Conservation (phyloP, 2,797 vertebrate species). For the Chelmon rostratus region DNA sequence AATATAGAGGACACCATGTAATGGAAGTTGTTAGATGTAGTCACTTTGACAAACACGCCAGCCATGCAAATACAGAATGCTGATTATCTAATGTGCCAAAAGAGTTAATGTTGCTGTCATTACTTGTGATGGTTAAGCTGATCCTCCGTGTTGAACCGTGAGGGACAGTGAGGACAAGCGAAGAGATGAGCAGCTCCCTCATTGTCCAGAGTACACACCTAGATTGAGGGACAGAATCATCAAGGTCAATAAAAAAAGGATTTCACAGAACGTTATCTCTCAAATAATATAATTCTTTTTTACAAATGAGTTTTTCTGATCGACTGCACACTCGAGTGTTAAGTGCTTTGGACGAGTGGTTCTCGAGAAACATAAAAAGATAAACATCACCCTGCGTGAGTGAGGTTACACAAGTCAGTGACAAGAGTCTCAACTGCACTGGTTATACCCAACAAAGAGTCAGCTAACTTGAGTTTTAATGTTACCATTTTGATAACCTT, state of each 20-base stretch:
- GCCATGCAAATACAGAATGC: constrained; percentile 6
- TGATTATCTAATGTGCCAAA: background rate
- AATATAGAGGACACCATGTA: background rate
- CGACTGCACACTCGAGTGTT: too few species aligned
- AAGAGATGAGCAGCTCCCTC: constrained; percentile 78
- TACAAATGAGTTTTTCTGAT: background rate
- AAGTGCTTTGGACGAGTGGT: too few species aligned
- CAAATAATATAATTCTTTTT: background rate
- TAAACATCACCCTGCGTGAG: too few species aligned
- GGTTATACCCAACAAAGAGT: too few species aligned
- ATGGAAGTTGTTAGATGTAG: background rate
- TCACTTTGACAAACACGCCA: background rate
- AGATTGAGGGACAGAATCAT: constrained; percentile 30
- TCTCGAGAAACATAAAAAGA: too few species aligned
- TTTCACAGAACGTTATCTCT: background rate
- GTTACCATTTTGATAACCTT: too few species aligned
- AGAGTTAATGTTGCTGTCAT: constrained; percentile 27
- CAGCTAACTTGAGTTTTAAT: too few species aligned
- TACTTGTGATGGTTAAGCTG: constrained; percentile 88
- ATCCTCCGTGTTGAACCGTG: constrained; percentile 89
- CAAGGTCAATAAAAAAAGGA: background rate
- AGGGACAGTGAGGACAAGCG: constrained; percentile 89
- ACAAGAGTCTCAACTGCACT: too few species aligned
- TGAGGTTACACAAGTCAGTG: too few species aligned
- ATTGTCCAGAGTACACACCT: constrained; percentile 69